Percentiles rank a stretch among this genome's conserved stretches.
Conservation (phyloP, 2,113 vertebrate genomes). For the Spea bombifrons region DNA sequence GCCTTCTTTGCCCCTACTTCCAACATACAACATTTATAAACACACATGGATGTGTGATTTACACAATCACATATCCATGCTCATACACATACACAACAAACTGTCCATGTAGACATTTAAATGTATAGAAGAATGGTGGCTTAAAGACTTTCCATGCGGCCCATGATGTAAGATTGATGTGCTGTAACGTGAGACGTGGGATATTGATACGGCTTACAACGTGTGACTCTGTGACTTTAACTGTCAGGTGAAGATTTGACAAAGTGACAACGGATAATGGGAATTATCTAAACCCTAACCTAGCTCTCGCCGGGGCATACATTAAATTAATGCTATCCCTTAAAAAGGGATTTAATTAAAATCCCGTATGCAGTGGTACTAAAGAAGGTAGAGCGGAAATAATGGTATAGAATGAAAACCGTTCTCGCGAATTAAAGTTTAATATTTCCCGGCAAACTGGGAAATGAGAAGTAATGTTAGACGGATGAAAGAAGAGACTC, state of each 20-base stretch:
- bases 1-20: no score
- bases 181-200: neutral
- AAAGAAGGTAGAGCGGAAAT: neutral
- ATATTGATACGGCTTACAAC: neutral
- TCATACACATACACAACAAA: no score
- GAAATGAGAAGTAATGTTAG: neutral
- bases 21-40: no score
- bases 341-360: neutral
- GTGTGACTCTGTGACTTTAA: neutral
- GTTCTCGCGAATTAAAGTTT: neutral
- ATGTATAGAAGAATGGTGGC: neutral
- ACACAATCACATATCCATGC: no score
- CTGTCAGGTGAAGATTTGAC: neutral
- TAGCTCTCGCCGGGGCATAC: neutral
- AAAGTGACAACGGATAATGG: neutral
- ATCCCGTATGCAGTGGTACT: neutral
- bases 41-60: no score
- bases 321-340: neutral
- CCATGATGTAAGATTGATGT: neutral
- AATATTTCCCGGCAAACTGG: neutral
- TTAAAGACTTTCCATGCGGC: neutral
- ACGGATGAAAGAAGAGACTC: neutral
- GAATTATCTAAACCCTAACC: neutral
- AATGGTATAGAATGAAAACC: neutral
- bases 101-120: neutral